Evolutionary conservation across 1,140 invertebrate species (phyloP), one percentile per base, ranked within the genome.

Genomic region (Drosophila eugracilis): DNA sequence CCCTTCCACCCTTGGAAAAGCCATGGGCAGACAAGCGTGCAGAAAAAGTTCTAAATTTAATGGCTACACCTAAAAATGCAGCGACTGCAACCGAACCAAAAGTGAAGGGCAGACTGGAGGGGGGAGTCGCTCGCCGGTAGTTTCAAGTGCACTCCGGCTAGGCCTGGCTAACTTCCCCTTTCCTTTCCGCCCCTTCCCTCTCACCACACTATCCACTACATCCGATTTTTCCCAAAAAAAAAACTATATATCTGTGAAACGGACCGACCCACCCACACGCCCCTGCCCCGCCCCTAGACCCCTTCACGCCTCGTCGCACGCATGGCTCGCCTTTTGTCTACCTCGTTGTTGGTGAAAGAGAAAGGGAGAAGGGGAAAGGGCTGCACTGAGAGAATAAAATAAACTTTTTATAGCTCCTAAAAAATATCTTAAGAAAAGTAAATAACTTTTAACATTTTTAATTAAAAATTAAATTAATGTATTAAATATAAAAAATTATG

Each of bases 31-130:
- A 86, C 80, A 85, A 85, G 72, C 80, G 80, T 85, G 76, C 76
- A 85, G 80, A 85, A 85, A 85, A 85, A 85, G 80, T 85, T 85
- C 80, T 85, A 85, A 85, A 85, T 80, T 85, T 85, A 85, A 85
- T 85, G 81, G 81, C 81, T 85, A 86, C 81, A 86, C 81, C 80
- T 85, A 85, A 85, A 85, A 86, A 85, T 86, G 80, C 80, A 85
- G 80, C 73, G 67, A 80, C 72, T 80, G 81, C 81, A 85, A 74
- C 76, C 45, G 69, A 44, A 26, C 60, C 26, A 66, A 66, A 66
- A 66, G 59, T 66, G 63, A 66, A 66, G 63, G 63, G 63, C 63
- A 66, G 63, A 21, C 44, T 41, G 44, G 21, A 14, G 41, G 30
- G 44, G 5, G 53, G 54, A 49, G 50, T 30, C 6, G 12, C 53